phyloP scores from a whole-genome alignment of 2,113 vertebrate genomes.

The Etia nguti region DNA sequence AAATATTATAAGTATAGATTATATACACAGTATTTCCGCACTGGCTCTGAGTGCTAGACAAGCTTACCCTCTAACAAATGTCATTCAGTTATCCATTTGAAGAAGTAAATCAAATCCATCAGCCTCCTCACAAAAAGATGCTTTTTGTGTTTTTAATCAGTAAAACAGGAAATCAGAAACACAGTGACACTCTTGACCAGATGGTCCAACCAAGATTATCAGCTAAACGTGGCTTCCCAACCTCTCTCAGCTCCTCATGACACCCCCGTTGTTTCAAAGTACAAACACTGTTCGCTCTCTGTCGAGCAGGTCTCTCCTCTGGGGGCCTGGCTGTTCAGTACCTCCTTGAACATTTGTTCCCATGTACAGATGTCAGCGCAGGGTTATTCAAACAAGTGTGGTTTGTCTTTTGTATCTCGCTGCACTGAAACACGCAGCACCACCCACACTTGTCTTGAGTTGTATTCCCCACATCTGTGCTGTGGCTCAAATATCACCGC shows the following conservation, averaged over 20 bases:
- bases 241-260: constrained; percentile 7
- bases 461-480: constrained; percentile 62
- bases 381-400: constrained; percentile 48
- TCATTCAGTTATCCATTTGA: not conserved
- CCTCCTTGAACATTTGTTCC: constrained; percentile 20
- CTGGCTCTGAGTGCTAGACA: not conserved
- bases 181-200: constrained; percentile 54
- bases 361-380: constrained; percentile 31
- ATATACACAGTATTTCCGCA: not conserved
- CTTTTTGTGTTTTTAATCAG: not conserved
- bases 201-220: constrained; percentile 58
- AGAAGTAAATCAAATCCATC: constrained; percentile 5
- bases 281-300: constrained; percentile 7
- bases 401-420: constrained; percentile 46
- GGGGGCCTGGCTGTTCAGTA: not conserved
- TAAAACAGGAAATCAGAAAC: constrained; percentile 14
- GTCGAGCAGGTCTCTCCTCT: constrained; percentile 6
- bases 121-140: not conserved
- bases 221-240: constrained; percentile 29
- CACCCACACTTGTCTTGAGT: constrained; percentile 43
- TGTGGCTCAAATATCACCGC: constrained; percentile 57
- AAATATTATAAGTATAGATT: constrained; percentile 47
- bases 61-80: not conserved
- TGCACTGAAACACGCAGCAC: constrained; percentile 43
- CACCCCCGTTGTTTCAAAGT: constrained; percentile 10